Base-by-base conservation (phyloP, 2,113 vertebrate genomes). In the Heliornis fulica region DNA sequence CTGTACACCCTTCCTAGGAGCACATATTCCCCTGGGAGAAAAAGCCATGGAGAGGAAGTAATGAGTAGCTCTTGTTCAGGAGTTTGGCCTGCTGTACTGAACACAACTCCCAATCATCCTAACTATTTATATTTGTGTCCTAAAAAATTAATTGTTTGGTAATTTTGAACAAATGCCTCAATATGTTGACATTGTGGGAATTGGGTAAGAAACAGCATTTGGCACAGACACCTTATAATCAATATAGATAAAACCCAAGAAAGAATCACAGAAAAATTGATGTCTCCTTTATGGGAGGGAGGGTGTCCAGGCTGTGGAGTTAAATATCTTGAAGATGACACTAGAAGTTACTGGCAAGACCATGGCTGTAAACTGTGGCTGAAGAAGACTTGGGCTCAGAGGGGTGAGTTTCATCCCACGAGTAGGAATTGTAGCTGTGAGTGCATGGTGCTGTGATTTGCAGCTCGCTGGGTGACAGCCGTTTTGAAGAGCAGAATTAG, bases 31-130 rank as follows among this genome's bases (percentile, higher is more conserved):
- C 41, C n/a, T 22, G 57, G 41, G 65, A 78, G 50, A 54, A 41
- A 54, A 65, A 65, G 21, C 40, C 41, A 1, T 6, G 45, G 72
- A 25, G 43, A 14, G 34, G 54, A 79, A 46, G 26, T 7, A 12
- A 9, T 2, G 31, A 32, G 82, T 22, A 56, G 48, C 26, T 63
- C 43, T 36, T 16, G 26, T 10, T 43, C 28, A 28, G 82, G 83
- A n/a, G 57, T 11, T n/a, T 34, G 51, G 22, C 43, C 40, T 16
- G 36, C 32, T 56, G 0, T 10, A 17, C 2, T 25, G 43, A 59
- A 15, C 65, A 7, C 34, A 6, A 1, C 18, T 36, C 43, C 59
- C 15, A 10, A 1, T 7, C 3, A 2, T 5, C 75, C 1, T 1
- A 50, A 32, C 34, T 34, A 31, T 38, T 80, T 75, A 10, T 51